Evolutionary conservation across 2,113 vertebrate species (phyloP), one percentile per base, ranked within the genome.

Genomic region (Entomyzon cyanotis): DNA sequence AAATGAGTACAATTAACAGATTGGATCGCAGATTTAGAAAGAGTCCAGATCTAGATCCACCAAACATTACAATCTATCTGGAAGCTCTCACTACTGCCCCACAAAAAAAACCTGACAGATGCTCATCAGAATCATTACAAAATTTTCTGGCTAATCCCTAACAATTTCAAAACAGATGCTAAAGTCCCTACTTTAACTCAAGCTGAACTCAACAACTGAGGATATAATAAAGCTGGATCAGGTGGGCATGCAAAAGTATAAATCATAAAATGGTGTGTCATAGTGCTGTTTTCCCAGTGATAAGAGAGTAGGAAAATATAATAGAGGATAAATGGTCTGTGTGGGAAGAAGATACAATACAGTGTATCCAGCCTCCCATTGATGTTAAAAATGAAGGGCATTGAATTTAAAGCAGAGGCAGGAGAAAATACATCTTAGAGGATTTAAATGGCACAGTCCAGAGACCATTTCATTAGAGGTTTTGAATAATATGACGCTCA

Each of bases 81-180:
- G 84, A 91, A 91, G 69, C 39, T 87, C 50, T 78, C 71, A 56
- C 15, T 22, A 63, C 2, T 55, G 35, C 30, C 35, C 35, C 75
- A 74, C 24, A 31, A 65, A 93, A 84, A 83, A 84, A 83, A 79
- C 3, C 10, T 60, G 90, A 95, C 94, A 94, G 94, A 84, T 77
- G 92, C 82, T 91, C 71, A 41, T 88, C 64, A 73, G 50, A 91
- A 84, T 60, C 13, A 2, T 68, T 88, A 52, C 77, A 82, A 90
- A 89, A 65, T 80, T 83, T 93, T 68, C 86, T 90, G 86, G 79
- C 60, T 84, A 81, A 78, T 64, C 47, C 27, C 64, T 87, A 49
- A 65, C 31, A 80, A 92, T 89, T 86, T 93, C 82, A 62, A 91
- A 96, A 81, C 89, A 91, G 87, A 92, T 89, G 74, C 74, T 83